These are phyloP conservation scores for Pocillopora verrucosa DNA, from an alignment of 64 coral and sea anemone species.

Conservation along the genomic window DNA sequence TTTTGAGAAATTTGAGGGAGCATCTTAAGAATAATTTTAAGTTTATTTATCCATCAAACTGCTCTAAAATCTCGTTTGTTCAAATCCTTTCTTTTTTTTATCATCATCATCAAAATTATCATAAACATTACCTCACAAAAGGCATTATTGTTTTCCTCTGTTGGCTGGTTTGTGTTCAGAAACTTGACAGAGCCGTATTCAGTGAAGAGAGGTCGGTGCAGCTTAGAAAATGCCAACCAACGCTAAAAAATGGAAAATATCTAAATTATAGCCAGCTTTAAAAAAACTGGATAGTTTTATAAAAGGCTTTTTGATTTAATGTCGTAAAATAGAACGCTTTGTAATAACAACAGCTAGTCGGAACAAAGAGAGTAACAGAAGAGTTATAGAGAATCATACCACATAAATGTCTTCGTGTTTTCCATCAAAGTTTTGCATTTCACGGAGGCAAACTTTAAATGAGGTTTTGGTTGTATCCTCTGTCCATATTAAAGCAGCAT, in stretches of 20 bases:
- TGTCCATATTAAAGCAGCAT: slow-evolving; percentile 19
- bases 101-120: neutral
- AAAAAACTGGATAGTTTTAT: too few species aligned
- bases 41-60: neutral
- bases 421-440: slow-evolving; percentile 40
- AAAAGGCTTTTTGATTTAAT: too few species aligned
- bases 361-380: too few species aligned
- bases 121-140: neutral
- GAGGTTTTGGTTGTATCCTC: neutral
- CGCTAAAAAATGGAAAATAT: neutral
- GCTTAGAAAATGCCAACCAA: slow-evolving; percentile 1
- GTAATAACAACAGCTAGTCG: too few species aligned
- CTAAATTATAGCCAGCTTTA: too few species aligned
- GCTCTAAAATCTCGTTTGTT: neutral
- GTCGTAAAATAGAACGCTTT: too few species aligned
- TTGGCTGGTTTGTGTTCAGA: neutral
- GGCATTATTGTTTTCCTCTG: neutral
- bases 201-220: neutral
- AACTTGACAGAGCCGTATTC: neutral
- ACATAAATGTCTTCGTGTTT: slow-evolving; percentile 13
- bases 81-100: neutral
- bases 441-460: slow-evolving; percentile 18
- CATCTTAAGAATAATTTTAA: neutral
- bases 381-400: neutral
- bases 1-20: neutral